phyloP scores from a whole-genome alignment of 2,888 invertebrate species.

The Physocephala rufipes region DNA sequence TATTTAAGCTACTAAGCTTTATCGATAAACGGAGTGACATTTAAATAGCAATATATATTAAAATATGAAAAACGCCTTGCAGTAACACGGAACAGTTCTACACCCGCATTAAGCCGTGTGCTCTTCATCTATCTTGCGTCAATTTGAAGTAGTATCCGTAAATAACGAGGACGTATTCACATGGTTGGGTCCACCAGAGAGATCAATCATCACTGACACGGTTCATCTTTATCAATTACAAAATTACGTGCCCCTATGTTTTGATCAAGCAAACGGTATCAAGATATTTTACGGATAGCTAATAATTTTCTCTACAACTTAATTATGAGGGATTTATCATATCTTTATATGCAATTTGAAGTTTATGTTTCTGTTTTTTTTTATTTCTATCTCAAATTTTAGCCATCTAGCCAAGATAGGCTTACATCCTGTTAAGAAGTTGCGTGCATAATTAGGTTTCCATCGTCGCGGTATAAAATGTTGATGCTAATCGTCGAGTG shows the following conservation, averaged over 20 bases:
- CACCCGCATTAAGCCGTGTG: no score
- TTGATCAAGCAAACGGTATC: no score
- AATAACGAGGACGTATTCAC: not conserved
- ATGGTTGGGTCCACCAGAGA: not conserved
- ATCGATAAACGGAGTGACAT: not conserved
- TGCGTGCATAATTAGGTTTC: constrained; percentile 10
- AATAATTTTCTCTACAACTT: not conserved
- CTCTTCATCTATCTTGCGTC: not conserved
- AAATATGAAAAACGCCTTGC: not conserved
- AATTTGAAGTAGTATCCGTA: not conserved
- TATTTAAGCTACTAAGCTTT: constrained; percentile 14
- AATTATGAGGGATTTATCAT: constrained; percentile 13
- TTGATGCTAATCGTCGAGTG: constrained; percentile 18
- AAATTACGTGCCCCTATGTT: no score
- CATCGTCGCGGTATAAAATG: constrained; percentile 1
- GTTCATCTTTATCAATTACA: no score
- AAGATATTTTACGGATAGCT: not conserved
- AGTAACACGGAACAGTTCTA: not conserved
- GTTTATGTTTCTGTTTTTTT: constrained; percentile 2
- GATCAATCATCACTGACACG: not conserved
- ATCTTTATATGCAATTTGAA: constrained; percentile 6
- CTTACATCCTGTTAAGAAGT: constrained; percentile 14
- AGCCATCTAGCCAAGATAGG: constrained; percentile 24
- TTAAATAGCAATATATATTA: not conserved
- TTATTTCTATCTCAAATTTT: constrained; percentile 10